A percentile compares a stretch with the other conserved stretches of the same genome.
Evolutionary conservation across 1,140 invertebrate genomes (phyloP).

Genomic region (Aphis craccivora): DNA sequence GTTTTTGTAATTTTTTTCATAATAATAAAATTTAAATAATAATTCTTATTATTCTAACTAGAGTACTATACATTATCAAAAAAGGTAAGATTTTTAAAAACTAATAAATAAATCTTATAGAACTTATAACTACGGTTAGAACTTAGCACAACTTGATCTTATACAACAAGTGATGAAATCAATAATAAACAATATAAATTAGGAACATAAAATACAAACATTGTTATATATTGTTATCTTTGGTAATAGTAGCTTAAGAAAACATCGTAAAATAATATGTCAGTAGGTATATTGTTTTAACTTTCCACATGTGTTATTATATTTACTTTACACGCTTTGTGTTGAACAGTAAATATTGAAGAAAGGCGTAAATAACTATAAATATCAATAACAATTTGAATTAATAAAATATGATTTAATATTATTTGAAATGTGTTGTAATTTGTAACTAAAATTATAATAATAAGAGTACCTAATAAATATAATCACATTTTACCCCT

Average conservation of each 20-base stretch:
- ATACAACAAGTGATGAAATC: background rate
- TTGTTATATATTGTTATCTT: background rate
- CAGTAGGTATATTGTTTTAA: background rate
- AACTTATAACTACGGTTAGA: too few relatives aligned
- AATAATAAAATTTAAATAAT: background rate
- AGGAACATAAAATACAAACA: background rate
- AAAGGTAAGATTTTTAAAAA: background rate
- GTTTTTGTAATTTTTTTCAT: background rate
- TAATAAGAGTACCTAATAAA: too few relatives aligned
- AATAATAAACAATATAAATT: background rate
- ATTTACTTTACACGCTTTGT: background rate
- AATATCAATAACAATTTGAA: background rate
- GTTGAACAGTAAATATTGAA: background rate
- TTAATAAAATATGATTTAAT: background rate
- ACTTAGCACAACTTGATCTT: background rate
- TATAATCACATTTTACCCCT: background rate
- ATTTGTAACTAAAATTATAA: background rate
- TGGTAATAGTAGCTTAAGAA: background rate
- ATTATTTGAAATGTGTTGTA: background rate
- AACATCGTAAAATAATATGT: constrained; percentile 11
- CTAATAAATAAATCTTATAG: background rate
- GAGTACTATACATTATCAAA: background rate
- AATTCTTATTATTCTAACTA: background rate
- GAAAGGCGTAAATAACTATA: background rate
- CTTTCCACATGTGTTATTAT: background rate